A percentile compares a stretch with the other conserved stretches of the same genome.
These are phyloP conservation scores for Oceanites oceanicus DNA, from an alignment of 2,113 vertebrate species.

Conservation along the genomic window DNA sequence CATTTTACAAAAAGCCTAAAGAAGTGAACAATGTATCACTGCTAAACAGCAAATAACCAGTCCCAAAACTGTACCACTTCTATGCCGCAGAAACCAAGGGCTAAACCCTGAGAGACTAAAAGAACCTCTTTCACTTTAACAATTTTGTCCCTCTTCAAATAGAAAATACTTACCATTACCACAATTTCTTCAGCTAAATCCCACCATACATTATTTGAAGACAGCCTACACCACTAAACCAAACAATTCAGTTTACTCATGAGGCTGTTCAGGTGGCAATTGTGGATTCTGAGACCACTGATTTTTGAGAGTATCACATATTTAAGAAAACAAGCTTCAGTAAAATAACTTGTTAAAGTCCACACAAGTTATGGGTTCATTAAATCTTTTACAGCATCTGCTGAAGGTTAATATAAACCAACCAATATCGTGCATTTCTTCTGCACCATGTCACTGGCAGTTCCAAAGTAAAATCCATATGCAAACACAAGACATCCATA, in stretches of 20 bases:
- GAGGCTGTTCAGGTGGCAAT: background rate
- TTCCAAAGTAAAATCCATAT: background rate
- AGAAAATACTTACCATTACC: background rate
- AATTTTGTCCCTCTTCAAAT: background rate
- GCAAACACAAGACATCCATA: background rate
- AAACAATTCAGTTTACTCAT: background rate
- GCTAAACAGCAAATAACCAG: background rate
- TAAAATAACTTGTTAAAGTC: constrained; percentile 6
- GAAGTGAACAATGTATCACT: fast-evolving
- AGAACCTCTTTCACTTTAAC: background rate
- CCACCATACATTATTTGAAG: background rate
- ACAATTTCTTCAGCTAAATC: background rate
- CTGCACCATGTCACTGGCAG: background rate
- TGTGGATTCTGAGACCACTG: background rate
- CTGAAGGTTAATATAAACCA: background rate
- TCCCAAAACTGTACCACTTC: background rate
- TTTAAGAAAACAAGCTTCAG: background rate
- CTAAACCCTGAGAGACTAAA: background rate
- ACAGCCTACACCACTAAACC: background rate
- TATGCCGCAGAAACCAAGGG: background rate
- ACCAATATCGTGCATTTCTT: background rate
- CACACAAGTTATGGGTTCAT: constrained; percentile 1
- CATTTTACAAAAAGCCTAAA: background rate
- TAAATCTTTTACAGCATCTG: background rate
- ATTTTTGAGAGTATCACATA: background rate